These are phyloP conservation scores for Hymenopus coronatus DNA, from an alignment of 2,888 invertebrate genomes.

Conservation along the genomic window DNA sequence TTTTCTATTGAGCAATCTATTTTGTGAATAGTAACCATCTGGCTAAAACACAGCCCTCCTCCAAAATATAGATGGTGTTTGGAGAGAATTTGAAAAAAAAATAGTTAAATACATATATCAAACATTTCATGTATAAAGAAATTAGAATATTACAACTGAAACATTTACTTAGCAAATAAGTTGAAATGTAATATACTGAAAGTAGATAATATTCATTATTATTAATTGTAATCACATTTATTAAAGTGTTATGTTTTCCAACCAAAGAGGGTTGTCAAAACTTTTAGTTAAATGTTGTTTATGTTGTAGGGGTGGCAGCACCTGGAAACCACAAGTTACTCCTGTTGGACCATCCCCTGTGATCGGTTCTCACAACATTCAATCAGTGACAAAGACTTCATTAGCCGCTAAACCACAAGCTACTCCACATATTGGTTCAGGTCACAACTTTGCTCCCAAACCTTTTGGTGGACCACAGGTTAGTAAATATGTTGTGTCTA, in stretches of 20 bases:
- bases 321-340: constrained; percentile 88
- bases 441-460: constrained; percentile 84
- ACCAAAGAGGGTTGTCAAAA: background rate
- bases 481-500: background rate
- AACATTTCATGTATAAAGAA: no score
- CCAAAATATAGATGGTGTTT: no score
- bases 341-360: constrained; percentile 70
- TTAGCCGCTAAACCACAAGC: constrained; percentile 68
- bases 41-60: no score
- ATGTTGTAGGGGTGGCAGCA: constrained; percentile 72
- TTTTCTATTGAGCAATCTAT: no score
- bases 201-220: background rate
- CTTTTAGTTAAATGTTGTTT: background rate
- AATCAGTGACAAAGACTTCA: constrained; percentile 82
- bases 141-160: no score
- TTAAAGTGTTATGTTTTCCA: background rate
- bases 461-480: constrained; percentile 59
- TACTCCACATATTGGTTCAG: constrained; percentile 75
- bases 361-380: constrained; percentile 55
- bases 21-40: no score
- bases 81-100: no score
- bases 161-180: no score
- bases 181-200: background rate
- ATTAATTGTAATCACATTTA: background rate
- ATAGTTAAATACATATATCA: no score